Percentiles rank a stretch among this genome's conserved stretches.
Evolutionary conservation across 1,140 invertebrate genomes (phyloP).

Genomic region (Penaeus indicus): DNA sequence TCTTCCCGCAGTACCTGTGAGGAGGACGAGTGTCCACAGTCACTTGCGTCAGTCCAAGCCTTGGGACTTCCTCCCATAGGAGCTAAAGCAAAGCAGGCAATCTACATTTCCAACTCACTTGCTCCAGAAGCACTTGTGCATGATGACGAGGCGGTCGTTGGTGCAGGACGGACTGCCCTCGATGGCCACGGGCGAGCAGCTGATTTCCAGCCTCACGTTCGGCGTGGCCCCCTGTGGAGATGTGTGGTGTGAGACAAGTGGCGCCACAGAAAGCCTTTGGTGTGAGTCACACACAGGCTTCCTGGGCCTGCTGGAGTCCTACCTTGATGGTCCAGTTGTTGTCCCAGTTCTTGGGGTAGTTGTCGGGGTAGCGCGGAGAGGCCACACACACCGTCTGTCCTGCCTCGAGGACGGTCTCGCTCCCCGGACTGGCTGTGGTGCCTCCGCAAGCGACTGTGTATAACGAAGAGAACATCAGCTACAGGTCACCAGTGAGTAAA

Average conservation of each 20-base stretch:
- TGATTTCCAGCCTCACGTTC: not conserved
- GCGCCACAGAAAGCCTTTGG: too few species aligned
- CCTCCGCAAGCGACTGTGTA: not conserved
- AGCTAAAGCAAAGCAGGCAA: too few species aligned
- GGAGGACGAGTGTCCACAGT: not conserved
- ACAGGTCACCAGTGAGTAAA: too few species aligned
- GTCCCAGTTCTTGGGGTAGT: conserved; percentile 5
- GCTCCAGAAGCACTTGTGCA: not conserved
- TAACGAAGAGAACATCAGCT: too few species aligned
- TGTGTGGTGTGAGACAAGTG: not conserved
- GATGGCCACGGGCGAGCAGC: not conserved
- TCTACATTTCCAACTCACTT: not conserved
- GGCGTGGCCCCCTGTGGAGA: not conserved
- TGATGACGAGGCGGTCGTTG: conserved; percentile 12
- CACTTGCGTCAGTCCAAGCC: not conserved
- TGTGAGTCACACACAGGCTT: too few species aligned
- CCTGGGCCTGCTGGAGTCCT: not conserved
- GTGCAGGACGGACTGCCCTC: not conserved
- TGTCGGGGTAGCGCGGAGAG: not conserved
- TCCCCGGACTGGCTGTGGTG: not conserved
- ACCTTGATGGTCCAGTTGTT: conserved; percentile 6
- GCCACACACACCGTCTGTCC: not conserved
- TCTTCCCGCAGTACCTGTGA: not conserved
- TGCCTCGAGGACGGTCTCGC: not conserved
- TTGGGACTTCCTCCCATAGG: too few species aligned